Base-by-base conservation (phyloP, 2,888 invertebrate species). In the Pristionchus exspectatus region DNA sequence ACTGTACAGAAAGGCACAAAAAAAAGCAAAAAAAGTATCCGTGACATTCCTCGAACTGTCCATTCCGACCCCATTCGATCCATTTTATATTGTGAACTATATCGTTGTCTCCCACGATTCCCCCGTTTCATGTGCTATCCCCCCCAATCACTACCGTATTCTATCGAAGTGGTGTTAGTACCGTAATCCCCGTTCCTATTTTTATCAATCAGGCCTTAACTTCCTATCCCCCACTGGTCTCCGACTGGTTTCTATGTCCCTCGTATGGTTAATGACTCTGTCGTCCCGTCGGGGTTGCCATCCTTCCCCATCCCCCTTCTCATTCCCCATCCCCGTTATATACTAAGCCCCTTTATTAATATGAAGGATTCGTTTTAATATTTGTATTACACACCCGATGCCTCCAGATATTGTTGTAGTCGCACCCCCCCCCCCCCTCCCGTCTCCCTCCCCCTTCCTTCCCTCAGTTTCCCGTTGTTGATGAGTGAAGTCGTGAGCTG, bases 141-240 rank as follows among this genome's bases (percentile, higher is more conserved):
- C 16, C 72, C 72, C 33, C 30, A 2, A 38, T 44, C 77, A 24
- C 77, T 77, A 44, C 77, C 44, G 44, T 77, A 30, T 44, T 77
- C 44, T 21, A 44, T 77, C 77, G 12, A 77, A 44, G 44, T 44
- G 77, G 77, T 77, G 77, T 77, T 44, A 77, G 44, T 77, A 77
- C 77, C 77, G 77, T 77, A 77, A 38, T n/a, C 77, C 77, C 77
- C 77, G 77, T 77, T 77, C 77, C 44, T 44, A 24, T 44, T 77
- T 77, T 77, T 77, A 77, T 77, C 77, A 77, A 9, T 9, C 77
- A 21, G 77, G 44, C 24, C 24, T 77, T 44, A 77, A 38, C 44
- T 77, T 24, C n/a, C 77, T 44, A 10, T 44, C 18, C 38, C 33
- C 38, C 77, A 38, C 77, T 44, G 77, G 38, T 44, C 77, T 44